These are phyloP conservation scores for Lordiphosa fenestrarum DNA, from an alignment of 2,888 invertebrate species.

Conservation along the genomic window DNA sequence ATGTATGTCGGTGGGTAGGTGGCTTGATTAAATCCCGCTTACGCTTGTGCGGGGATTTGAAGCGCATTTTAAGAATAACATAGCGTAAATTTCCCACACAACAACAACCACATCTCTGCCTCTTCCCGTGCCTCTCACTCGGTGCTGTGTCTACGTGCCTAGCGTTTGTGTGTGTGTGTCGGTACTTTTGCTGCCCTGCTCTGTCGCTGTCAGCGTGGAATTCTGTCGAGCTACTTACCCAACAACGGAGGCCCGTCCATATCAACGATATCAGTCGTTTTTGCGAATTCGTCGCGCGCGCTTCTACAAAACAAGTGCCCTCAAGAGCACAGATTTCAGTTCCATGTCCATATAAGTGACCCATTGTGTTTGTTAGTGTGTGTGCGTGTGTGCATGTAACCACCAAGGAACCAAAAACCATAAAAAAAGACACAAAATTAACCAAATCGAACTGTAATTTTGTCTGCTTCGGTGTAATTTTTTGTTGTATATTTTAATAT, in stretches of 20 bases:
- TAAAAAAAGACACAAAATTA: no score
- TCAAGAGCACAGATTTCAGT: conserved; percentile 28
- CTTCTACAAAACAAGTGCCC: conserved; percentile 35
- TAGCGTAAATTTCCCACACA: conserved; percentile 48
- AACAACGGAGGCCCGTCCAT: conserved; percentile 70
- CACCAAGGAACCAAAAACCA: conserved; percentile 21
- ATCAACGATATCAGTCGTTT: conserved; percentile 75
- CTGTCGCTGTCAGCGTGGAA: conserved; percentile 45
- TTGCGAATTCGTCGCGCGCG: conserved; percentile 71
- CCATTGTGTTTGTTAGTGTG: conserved; percentile 6
- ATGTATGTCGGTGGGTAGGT: no score
- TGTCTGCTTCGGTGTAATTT: conserved; percentile 23
- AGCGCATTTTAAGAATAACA: conserved; percentile 18
- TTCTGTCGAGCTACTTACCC: conserved; percentile 59
- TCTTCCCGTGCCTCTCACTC: conserved; percentile 10
- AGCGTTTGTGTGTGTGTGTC: conserved; percentile 1
- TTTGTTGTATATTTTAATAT: conserved; percentile 44
- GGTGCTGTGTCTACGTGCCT: conserved; percentile 6
- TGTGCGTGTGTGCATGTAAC: conserved; percentile 5
- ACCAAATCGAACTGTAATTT: conserved; percentile 53
- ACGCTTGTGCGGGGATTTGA: conserved; percentile 4
- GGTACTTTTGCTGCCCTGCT: conserved; percentile 33
- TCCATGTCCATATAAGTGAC: conserved; percentile 43
- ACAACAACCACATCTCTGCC: conserved; percentile 29
- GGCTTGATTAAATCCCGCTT: conserved; percentile 6